These are phyloP conservation scores for Abramis brama DNA, from an alignment of 2,113 vertebrate genomes.

Conservation along the genomic window DNA sequence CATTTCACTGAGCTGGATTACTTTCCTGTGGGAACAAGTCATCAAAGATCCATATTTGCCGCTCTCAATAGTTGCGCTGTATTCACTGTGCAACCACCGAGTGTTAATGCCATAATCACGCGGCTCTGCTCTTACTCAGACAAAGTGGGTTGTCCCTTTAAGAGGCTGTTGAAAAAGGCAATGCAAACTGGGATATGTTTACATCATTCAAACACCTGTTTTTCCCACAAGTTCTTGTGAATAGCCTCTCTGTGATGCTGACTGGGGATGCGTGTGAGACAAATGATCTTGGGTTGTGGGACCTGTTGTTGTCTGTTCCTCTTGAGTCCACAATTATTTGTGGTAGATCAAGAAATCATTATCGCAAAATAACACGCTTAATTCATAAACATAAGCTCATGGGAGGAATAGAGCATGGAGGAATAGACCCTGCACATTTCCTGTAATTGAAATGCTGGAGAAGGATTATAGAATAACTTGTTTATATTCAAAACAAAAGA, in stretches of 20 bases:
- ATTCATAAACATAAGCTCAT: slow-evolving; percentile 38
- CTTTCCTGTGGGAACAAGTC: slow-evolving; percentile 69
- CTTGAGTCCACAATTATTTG: slow-evolving; percentile 56
- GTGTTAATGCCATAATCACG: slow-evolving; percentile 77
- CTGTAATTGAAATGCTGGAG: not conserved
- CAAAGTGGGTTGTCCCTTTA: slow-evolving; percentile 67
- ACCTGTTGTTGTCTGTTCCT: slow-evolving; percentile 49
- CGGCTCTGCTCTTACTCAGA: slow-evolving; percentile 59
- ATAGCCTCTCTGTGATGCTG: slow-evolving; percentile 50
- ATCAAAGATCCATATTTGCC: slow-evolving; percentile 56
- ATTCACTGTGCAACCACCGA: slow-evolving; percentile 71
- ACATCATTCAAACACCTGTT: slow-evolving; percentile 75
- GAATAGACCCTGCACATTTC: slow-evolving; percentile 3
- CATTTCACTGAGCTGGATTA: slow-evolving; percentile 65
- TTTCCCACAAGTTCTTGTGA: slow-evolving; percentile 60
- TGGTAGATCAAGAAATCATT: slow-evolving; percentile 58
- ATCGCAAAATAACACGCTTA: slow-evolving; percentile 26
- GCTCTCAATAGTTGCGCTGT: slow-evolving; percentile 64
- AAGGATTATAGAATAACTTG: not conserved
- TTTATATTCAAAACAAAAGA: not conserved
- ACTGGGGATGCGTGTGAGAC: slow-evolving; percentile 40
- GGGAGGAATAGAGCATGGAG: not conserved
- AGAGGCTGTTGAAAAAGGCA: slow-evolving; percentile 58
- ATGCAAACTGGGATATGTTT: slow-evolving; percentile 57
- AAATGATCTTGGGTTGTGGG: slow-evolving; percentile 51